These are phyloP conservation scores for Eurystomus glaucurus DNA, from an alignment of 2,797 vertebrate genomes.

Conservation along the genomic window DNA sequence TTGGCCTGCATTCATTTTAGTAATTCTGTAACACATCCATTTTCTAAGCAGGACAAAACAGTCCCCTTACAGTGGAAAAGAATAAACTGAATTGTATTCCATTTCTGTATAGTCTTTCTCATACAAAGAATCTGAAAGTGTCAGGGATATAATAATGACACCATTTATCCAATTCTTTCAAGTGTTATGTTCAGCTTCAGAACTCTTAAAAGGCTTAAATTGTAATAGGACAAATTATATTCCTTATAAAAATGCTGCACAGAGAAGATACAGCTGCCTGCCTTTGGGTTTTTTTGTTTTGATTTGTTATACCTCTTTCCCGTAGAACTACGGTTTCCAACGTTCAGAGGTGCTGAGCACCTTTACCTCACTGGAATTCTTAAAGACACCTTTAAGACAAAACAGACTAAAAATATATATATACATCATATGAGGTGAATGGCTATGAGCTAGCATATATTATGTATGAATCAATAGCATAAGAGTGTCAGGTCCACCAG, in stretches of 20 bases:
- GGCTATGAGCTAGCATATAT: neutral
- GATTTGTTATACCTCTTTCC: neutral
- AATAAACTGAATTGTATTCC: neutral
- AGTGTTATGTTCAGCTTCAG: neutral
- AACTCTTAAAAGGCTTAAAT: neutral
- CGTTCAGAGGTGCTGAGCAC: neutral
- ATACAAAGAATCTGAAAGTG: neutral
- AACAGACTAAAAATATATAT: neutral
- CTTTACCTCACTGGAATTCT: neutral
- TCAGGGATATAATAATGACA: constrained; percentile 4
- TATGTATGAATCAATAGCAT: fast-evolving
- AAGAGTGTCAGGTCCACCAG: neutral
- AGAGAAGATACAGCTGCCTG: neutral
- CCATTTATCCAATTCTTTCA: constrained; percentile 29
- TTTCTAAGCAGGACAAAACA: neutral
- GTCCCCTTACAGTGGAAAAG: neutral
- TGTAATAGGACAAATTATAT: neutral
- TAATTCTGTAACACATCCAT: neutral
- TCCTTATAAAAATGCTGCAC: neutral
- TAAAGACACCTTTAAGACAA: neutral
- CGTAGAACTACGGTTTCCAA: neutral
- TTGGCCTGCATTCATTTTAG: neutral
- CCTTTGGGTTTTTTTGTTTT: neutral
- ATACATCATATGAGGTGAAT: neutral
- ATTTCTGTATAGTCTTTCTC: neutral